Percentiles rank a stretch among this genome's conserved stretches.
phyloP scores from a whole-genome alignment of 1,140 invertebrate genomes.

The Yoshiicerus persimilis region DNA sequence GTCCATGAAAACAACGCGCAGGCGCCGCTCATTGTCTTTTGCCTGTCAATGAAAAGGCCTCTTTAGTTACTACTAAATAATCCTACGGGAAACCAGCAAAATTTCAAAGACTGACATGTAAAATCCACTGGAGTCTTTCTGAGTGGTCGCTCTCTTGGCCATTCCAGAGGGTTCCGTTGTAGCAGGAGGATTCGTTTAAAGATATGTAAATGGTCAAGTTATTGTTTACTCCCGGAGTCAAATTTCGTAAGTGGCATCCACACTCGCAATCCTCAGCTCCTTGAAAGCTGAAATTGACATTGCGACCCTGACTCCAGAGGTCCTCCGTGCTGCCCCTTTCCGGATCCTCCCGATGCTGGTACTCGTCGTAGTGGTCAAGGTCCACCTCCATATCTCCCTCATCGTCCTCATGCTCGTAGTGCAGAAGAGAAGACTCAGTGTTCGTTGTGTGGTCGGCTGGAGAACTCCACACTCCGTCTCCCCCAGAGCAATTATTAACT shows the following conservation, averaged over 20 bases:
- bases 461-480: neutral
- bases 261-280: slow-evolving; percentile 43
- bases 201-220: slow-evolving; percentile 39
- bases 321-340: neutral
- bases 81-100: neutral
- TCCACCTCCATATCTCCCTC: neutral
- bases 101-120: slow-evolving; percentile 36
- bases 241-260: slow-evolving; percentile 44
- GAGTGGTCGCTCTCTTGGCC: neutral
- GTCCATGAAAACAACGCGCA: slow-evolving; percentile 38
- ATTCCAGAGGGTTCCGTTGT: neutral
- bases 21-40: neutral
- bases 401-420: neutral
- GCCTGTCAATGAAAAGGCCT: neutral
- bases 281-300: slow-evolving; percentile 31
- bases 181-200: slow-evolving; percentile 44
- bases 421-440: neutral
- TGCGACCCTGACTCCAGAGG: neutral
- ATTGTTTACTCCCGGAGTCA: slow-evolving; percentile 39
- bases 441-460: neutral
- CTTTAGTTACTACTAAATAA: too few relatives aligned
- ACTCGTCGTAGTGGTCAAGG: neutral
- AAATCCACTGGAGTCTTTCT: slow-evolving; percentile 42
- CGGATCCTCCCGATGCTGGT: too few relatives aligned
- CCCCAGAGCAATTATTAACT: slow-evolving; percentile 9